These are phyloP conservation scores for Lethenteron reissneri DNA, from an alignment of 2,113 vertebrate species.

Conservation along the genomic window DNA sequence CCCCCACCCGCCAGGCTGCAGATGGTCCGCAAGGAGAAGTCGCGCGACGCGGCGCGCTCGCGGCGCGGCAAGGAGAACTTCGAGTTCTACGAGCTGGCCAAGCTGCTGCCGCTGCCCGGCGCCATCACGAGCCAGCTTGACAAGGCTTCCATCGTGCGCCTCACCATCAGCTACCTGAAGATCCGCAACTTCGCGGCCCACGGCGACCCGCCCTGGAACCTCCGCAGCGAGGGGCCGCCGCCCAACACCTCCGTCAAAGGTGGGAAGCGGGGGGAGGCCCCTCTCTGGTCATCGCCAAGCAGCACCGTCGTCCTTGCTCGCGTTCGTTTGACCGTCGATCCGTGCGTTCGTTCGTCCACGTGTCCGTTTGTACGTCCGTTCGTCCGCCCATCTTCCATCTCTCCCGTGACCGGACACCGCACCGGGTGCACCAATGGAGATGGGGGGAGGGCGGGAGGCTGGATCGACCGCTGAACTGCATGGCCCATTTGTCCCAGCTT, in stretches of 20 bases:
- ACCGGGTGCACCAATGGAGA: no score
- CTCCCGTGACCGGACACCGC: no score
- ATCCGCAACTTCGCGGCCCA: constrained; percentile 53
- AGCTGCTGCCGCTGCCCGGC: constrained; percentile 53
- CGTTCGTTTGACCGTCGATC: no score
- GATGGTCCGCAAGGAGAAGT: constrained; percentile 65
- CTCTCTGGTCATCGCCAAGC: no score
- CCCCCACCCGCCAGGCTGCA: constrained; percentile 29
- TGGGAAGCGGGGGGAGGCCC: background rate
- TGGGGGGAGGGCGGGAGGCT: no score
- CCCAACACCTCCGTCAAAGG: constrained; percentile 16
- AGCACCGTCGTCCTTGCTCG: no score
- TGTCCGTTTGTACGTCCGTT: no score
- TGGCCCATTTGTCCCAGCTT: no score
- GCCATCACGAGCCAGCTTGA: constrained; percentile 72
- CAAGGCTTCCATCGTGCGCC: constrained; percentile 60
- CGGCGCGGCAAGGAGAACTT: constrained; percentile 65
- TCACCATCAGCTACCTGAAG: constrained; percentile 68
- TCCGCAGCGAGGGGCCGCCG: constrained; percentile 29
- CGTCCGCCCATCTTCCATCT: no score
- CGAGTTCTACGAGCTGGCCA: constrained; percentile 66
- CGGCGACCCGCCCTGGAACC: constrained; percentile 51
- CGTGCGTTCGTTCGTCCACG: no score
- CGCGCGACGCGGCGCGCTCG: constrained; percentile 59
- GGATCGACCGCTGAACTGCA: no score